Evolutionary conservation across 2,888 invertebrate species (phyloP).

Genomic region (Drosophila sordidula): DNA sequence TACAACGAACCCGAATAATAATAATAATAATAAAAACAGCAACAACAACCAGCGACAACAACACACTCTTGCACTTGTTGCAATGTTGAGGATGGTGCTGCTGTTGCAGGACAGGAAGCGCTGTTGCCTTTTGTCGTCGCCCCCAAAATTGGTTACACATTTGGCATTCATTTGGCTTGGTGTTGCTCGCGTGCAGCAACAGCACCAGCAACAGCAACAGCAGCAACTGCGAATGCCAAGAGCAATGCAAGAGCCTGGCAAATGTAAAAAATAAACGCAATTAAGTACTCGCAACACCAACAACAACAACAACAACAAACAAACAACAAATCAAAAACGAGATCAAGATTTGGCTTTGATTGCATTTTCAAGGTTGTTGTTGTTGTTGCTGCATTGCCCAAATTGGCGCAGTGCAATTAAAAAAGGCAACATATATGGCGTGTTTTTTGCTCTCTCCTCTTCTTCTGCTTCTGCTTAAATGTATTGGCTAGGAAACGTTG

Average conservation of each 20-base stretch:
- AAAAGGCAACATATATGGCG: slow-evolving; percentile 63
- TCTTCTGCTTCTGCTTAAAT: background rate
- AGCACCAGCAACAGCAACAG: slow-evolving; percentile 24
- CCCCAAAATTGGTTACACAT: slow-evolving; percentile 74
- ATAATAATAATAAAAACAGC: slow-evolving; percentile 60
- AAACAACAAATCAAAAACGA: slow-evolving; percentile 58
- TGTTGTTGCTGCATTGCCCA: slow-evolving; percentile 64
- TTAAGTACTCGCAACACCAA: slow-evolving; percentile 56
- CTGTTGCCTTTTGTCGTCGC: slow-evolving; percentile 35
- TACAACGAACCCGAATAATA: slow-evolving; percentile 68
- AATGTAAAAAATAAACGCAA: slow-evolving; percentile 61
- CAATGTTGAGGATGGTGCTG: slow-evolving; percentile 51
- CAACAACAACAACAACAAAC: slow-evolving; percentile 14
- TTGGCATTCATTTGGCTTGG: slow-evolving; percentile 66
- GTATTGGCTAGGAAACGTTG: slow-evolving; percentile 46
- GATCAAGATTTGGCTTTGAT: slow-evolving; percentile 79
- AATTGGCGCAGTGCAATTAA: slow-evolving; percentile 75
- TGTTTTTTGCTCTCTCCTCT: slow-evolving; percentile 17
- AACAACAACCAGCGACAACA: slow-evolving; percentile 34
- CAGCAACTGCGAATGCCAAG: slow-evolving; percentile 70
- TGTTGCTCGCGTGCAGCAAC: slow-evolving; percentile 70
- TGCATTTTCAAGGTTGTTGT: slow-evolving; percentile 77
- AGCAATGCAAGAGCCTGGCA: slow-evolving; percentile 52
- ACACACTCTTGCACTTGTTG: slow-evolving; percentile 38
- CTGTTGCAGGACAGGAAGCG: slow-evolving; percentile 69